These are phyloP conservation scores for Scalopus aquaticus DNA, from an alignment of 2,113 vertebrate genomes.

Conservation along the genomic window DNA sequence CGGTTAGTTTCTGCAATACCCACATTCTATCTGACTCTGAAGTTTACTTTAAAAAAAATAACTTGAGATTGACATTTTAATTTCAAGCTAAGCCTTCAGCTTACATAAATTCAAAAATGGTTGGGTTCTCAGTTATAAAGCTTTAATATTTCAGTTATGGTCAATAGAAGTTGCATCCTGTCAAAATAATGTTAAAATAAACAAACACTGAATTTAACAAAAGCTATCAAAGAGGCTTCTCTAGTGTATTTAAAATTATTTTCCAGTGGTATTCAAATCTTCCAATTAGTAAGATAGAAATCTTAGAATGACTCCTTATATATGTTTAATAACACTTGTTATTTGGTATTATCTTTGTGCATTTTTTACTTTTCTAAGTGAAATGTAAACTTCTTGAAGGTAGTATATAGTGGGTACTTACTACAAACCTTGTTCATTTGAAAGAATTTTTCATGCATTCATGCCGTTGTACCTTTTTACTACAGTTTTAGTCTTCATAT, in stretches of 20 bases:
- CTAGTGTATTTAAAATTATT: not conserved
- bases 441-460: not conserved
- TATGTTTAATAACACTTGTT: not conserved
- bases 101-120: conserved; percentile 1
- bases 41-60: not conserved
- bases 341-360: conserved; percentile 20
- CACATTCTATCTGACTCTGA: not conserved
- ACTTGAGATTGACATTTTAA: not conserved
- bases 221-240: not conserved
- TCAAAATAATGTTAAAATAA: conserved; percentile 44
- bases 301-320: not conserved
- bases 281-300: not conserved
- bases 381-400: not conserved
- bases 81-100: not conserved
- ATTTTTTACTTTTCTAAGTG: conserved; percentile 10
- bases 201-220: conserved; percentile 29
- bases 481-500: not conserved
- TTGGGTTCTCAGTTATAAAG: not conserved
- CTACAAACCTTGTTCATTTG: not conserved
- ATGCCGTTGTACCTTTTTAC: not conserved
- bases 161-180: not conserved
- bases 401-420: not conserved
- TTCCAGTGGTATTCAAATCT: not conserved
- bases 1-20: not conserved
- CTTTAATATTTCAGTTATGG: not conserved